Base-by-base conservation (phyloP, 2,888 invertebrate genomes). In the Galerucella pusilla region DNA sequence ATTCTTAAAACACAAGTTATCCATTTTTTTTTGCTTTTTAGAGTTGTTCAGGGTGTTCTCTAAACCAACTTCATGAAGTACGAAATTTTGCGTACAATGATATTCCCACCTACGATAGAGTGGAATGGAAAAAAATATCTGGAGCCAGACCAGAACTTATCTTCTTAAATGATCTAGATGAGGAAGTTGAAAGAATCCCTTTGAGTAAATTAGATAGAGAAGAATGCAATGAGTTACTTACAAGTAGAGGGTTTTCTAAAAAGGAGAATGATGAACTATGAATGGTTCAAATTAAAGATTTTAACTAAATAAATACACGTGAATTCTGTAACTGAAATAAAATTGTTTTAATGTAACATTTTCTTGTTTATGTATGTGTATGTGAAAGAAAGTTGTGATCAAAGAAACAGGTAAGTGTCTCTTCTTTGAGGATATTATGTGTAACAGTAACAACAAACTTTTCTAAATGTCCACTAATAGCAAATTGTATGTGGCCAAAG, bases 21-120 rank as follows among this genome's bases (percentile, higher is more conserved):
- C n/a, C 66, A 45, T 3, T 67, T 75, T 49, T 49, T 9, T 1
- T 75, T 59, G 76, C 78, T 66, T 87, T 88, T 73, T 86, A 94
- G 93, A 93, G 91, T 82, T 94, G 93, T 85, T 89, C 91, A 81
- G 93, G 93, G 64, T 93, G 93, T 84, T 90, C 91, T 2, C 85
- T 94, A 72, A 93, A 93, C 82, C 89, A 92, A 72, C 87, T 93
- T 59, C 90, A 91, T 0, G 91, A 93, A 82, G 91, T 93, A 9
- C 92, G 91, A 84, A 85, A 88, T 72, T 94, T 93, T 82, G 90
- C 93, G 20, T 91, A 91, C 86, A 89, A 92, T 71, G 94, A 94
- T 83, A 88, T 93, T n/a, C 92, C 92, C 0, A 86, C 88, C 54
- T 93, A 92, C 80, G 89, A 90, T 0, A 86, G 89, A 57, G 87